These are phyloP conservation scores for Collichthys lucidus DNA, from an alignment of 2,113 vertebrate species.

Conservation along the genomic window DNA sequence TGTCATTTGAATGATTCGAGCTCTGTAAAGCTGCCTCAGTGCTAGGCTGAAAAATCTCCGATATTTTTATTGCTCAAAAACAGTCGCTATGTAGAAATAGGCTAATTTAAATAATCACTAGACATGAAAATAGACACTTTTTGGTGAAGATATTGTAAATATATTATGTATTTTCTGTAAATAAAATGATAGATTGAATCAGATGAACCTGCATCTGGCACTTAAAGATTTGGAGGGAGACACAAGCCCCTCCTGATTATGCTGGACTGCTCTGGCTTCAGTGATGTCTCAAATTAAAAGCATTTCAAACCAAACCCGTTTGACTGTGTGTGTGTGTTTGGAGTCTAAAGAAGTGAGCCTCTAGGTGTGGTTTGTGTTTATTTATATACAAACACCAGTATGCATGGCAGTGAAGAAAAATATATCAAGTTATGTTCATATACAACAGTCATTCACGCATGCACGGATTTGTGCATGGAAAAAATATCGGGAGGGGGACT, in stretches of 20 bases:
- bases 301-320: constrained; percentile 62
- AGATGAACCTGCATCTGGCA: constrained; percentile 72
- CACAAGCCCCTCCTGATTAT: constrained; percentile 40
- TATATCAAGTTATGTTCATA: constrained; percentile 35
- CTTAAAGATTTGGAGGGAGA: constrained; percentile 58
- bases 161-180: constrained; percentile 79
- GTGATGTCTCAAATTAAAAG: constrained; percentile 76
- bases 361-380: constrained; percentile 76
- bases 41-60: constrained; percentile 7
- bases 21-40: constrained; percentile 29
- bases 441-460: constrained; percentile 42
- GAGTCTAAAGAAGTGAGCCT: constrained; percentile 3
- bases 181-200: constrained; percentile 70
- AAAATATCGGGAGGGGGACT: constrained; percentile 6
- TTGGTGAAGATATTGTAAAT: constrained; percentile 67
- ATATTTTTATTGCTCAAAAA: constrained; percentile 36
- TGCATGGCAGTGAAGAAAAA: constrained; percentile 37
- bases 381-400: constrained; percentile 79
- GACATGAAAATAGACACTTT: constrained; percentile 38
- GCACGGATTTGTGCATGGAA: constrained; percentile 31
- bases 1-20: constrained; percentile 33
- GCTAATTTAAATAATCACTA: constrained; percentile 63
- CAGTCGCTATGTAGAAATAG: constrained; percentile 49
- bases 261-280: constrained; percentile 71
- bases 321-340: neutral